These are phyloP conservation scores for Notolepis coatsorum DNA, from an alignment of 2,797 vertebrate species.

Conservation along the genomic window DNA sequence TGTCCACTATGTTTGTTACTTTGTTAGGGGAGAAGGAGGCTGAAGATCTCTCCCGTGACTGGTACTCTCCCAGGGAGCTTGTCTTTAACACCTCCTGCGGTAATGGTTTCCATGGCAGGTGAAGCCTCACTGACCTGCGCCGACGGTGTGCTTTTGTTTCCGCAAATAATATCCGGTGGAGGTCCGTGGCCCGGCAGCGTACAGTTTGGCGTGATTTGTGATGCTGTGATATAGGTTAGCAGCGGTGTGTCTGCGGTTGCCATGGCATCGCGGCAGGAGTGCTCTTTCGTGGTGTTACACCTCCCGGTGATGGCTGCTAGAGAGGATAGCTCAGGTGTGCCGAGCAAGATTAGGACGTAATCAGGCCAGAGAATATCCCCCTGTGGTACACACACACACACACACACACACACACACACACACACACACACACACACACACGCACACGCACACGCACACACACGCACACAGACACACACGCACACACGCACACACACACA, in stretches of 20 bases:
- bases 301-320: slow-evolving; percentile 23
- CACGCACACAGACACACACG: slow-evolving; percentile 11
- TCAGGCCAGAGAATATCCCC: neutral
- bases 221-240: slow-evolving; percentile 46
- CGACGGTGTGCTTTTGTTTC: slow-evolving; percentile 45
- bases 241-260: slow-evolving; percentile 55
- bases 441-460: slow-evolving; percentile 15
- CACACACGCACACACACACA: slow-evolving; percentile 14
- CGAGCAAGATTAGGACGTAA: slow-evolving; percentile 50
- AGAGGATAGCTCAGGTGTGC: slow-evolving; percentile 20
- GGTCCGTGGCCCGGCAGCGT: slow-evolving; percentile 15
- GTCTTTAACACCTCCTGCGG: slow-evolving; percentile 64
- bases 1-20: too few relatives aligned
- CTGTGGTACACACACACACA: slow-evolving; percentile 23
- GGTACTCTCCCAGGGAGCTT: slow-evolving; percentile 57
- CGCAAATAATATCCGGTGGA: slow-evolving; percentile 45
- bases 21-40: too few relatives aligned
- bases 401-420: slow-evolving; percentile 15
- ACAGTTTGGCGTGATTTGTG: slow-evolving; percentile 44
- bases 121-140: slow-evolving; percentile 36
- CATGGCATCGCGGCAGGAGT: slow-evolving; percentile 32
- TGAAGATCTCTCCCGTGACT: too few relatives aligned
- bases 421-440: slow-evolving; percentile 13
- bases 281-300: slow-evolving; percentile 23
- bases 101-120: slow-evolving; percentile 41